Percentiles rank a stretch among this genome's conserved stretches.
Evolutionary conservation across 2,113 vertebrate species (phyloP).

Genomic region (Bubo blakistoni): DNA sequence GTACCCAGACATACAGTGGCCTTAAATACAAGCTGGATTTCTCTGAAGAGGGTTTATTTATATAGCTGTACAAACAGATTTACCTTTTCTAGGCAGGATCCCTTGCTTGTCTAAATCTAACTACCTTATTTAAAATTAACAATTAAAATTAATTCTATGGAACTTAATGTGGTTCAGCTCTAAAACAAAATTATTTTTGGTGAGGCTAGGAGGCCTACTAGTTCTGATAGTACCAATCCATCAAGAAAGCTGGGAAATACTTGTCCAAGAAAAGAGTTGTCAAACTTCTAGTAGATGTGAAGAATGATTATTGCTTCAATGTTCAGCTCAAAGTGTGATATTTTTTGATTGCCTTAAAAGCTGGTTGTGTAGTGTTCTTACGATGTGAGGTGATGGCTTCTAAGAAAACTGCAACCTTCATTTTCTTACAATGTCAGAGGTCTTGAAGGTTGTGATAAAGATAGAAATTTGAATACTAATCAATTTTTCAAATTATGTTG

Average conservation of each 20-base stretch:
- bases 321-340: neutral
- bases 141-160: neutral
- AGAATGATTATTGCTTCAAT: neutral
- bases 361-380: neutral
- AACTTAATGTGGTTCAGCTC: neutral
- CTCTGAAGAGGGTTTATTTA: neutral
- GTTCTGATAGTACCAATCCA: neutral
- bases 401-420: neutral
- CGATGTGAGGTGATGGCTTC: neutral
- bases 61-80: neutral
- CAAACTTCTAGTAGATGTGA: rapidly evolving
- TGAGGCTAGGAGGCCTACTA: neutral
- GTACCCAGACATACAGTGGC: neutral
- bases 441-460: neutral
- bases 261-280: neutral
- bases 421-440: neutral
- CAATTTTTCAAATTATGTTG: neutral
- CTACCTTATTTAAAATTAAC: neutral
- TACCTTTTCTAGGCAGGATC: neutral
- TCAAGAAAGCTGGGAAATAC: neutral
- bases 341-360: neutral
- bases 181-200: neutral
- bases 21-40: neutral
- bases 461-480: neutral
- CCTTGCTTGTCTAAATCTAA: neutral